Evolutionary conservation across 2,797 vertebrate species (phyloP).

Genomic region (Girardinus metallicus): DNA sequence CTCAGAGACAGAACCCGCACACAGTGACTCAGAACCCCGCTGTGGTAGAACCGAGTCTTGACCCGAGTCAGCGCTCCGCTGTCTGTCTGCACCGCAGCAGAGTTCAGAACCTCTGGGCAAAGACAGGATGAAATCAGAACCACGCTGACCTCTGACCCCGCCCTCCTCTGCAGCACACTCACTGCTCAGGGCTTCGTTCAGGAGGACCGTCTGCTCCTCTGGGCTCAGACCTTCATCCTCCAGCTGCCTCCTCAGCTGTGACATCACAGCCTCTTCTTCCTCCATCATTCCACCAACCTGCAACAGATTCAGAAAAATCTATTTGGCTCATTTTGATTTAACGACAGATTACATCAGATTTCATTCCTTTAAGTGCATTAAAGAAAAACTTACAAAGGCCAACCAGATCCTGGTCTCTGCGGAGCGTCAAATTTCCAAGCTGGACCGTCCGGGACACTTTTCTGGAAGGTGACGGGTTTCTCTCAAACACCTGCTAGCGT

Average conservation of each 20-base stretch:
- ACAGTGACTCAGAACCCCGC: slow-evolving; percentile 56
- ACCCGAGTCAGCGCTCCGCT: not conserved
- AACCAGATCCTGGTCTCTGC: not conserved
- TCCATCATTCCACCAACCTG: slow-evolving; percentile 23
- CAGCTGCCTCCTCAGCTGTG: slow-evolving; percentile 51
- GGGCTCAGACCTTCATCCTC: slow-evolving; percentile 30
- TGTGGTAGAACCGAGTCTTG: slow-evolving; percentile 48
- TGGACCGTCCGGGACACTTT: not conserved
- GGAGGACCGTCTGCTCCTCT: slow-evolving; percentile 35
- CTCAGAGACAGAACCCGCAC: slow-evolving; percentile 19
- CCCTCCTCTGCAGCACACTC: slow-evolving; percentile 7
- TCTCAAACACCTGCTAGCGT: not conserved
- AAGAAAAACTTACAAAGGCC: not conserved
- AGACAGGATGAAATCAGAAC: not conserved
- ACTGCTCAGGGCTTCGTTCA: slow-evolving; percentile 47
- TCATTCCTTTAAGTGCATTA: not conserved
- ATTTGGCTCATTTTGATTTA: not conserved
- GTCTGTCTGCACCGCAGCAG: slow-evolving; percentile 28
- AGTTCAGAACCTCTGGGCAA: slow-evolving; percentile 46
- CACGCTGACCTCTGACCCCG: not conserved
- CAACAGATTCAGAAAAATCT: not conserved
- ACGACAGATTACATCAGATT: not conserved
- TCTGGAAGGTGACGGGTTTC: not conserved
- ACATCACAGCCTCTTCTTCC: slow-evolving; percentile 13
- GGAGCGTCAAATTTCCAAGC: not conserved